phyloP scores from a whole-genome alignment of 1,140 invertebrate species.

The Aphelenchoides avenae region DNA sequence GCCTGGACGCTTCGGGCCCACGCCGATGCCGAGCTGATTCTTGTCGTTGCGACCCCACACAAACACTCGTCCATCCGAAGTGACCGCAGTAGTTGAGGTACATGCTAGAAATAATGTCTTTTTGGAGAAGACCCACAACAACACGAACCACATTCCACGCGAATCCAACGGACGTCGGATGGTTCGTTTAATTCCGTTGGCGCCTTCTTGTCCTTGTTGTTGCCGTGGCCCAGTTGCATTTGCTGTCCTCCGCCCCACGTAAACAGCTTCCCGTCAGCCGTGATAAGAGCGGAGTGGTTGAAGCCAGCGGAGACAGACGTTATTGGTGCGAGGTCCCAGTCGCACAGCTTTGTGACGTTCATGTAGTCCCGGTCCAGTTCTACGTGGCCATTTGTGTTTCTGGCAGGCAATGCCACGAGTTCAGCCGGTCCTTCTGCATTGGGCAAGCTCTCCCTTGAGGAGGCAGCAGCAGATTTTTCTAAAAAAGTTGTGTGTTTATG shows the following conservation, averaged over 20 bases:
- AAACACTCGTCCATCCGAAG: slow-evolving; percentile 28
- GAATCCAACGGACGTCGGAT: slow-evolving; percentile 17
- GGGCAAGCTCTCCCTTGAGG: too few species aligned
- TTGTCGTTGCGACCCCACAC: slow-evolving; percentile 46
- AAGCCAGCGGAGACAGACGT: slow-evolving; percentile 67
- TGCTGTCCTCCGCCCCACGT: slow-evolving; percentile 71
- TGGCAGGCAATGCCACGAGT: too few species aligned
- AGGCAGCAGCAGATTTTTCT: too few species aligned
- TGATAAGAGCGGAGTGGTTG: slow-evolving; percentile 69
- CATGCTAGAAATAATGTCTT: slow-evolving; percentile 23
- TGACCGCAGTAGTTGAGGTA: slow-evolving; percentile 39
- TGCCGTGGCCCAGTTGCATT: slow-evolving; percentile 70
- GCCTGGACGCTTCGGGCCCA: neutral
- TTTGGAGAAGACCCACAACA: neutral
- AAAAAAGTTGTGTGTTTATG: too few species aligned
- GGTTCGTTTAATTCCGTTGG: slow-evolving; percentile 35
- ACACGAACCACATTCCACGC: slow-evolving; percentile 41
- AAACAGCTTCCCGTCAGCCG: slow-evolving; percentile 67
- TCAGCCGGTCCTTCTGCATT: too few species aligned
- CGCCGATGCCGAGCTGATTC: slow-evolving; percentile 31
- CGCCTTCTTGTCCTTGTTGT: slow-evolving; percentile 61
- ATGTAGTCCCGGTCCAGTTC: slow-evolving; percentile 30
- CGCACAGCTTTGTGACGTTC: slow-evolving; percentile 24
- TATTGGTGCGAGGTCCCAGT: slow-evolving; percentile 17
- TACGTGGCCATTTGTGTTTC: neutral